Evolutionary conservation across 2,888 invertebrate species (phyloP), one percentile per base, ranked within the genome.

Genomic region (Tigriopus californicus): DNA sequence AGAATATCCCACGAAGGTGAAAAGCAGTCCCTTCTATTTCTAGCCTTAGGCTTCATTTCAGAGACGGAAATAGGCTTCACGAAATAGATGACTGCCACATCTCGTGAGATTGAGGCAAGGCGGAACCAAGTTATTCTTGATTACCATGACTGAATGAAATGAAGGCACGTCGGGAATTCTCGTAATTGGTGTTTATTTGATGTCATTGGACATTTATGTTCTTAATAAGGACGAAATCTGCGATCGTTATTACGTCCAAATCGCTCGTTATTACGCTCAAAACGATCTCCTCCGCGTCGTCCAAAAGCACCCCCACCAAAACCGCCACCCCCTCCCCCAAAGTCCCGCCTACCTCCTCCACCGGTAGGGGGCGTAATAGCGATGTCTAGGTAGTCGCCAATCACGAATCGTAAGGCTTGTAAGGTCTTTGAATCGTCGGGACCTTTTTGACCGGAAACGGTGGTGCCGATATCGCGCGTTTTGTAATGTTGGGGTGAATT

Each of bases 301-400:
- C 55, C 52, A 24, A 52, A 52, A 25, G 13, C 15, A 2, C 41
- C 15, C 13, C 41, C 33, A 33, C 33, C 55, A 2, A 11, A 3
- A 5, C 33, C 33, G 33, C 8, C 33, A 5, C 33, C 33, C 4
- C 3, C 46, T 6, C 46, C 15, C 6, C 46, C 46, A 18, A 46
- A 46, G 18, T 49, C 5, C 4, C 18, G 51, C 22, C 51, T 13
- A 12, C 48, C 48, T 22, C 51, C 51, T 49, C 51, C 57, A 57
- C 12, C 15, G 2, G 18, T 41, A 8, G 73, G 72, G 41, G 71
- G 70, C 3, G 70, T 70, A 49, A 97, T 92, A 6, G 92, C 90
- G 66, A 99, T 95, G 71, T 98, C 97, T 71, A 98, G 77, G 71
- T 88, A 98, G 71, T 95, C 95, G 0, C 98, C 98, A 67, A 98